Evolutionary conservation across 2,797 vertebrate genomes (phyloP), one percentile per base, ranked within the genome.

Genomic region (Ataeniobius toweri): DNA sequence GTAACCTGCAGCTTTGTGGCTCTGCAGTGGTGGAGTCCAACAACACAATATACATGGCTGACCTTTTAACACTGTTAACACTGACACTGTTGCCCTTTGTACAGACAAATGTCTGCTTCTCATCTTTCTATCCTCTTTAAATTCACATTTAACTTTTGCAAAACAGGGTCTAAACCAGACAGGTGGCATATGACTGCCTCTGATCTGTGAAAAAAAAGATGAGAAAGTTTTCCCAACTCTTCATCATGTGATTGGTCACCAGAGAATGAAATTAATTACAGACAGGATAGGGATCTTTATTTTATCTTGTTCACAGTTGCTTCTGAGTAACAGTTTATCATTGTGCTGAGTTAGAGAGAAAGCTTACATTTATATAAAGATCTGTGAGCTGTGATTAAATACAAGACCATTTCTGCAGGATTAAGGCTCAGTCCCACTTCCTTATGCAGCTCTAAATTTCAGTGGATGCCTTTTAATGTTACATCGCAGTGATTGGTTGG

Each of bases 11-110:
- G 67, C 44, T 69, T 26, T 48, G n/a, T 16, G 67, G 67, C 67
- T 24, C 41, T 26, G 13, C 24, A 69, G 41, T 16, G 44, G 44
- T 26, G 6, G 67, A 48, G 41, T 46, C 67, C 67, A 48, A 26
- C 41, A 69, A 44, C 24, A 26, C 44, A 26, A 26, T 69, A 24
- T 26, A 46, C 67, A 69, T 16, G 2, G 13, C 41, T 69, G 67
- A 69, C 67, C 67, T 69, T 69, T 69, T n/a, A 48, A 69, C 36
- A 36, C 36, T 36, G 36, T 36, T 36, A 36, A 36, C 36, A 36
- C 67, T 69, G 63, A 67, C 63, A 67, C 12, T 24, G 20, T 22
- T 67, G 63, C 63, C 36, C 63, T 67, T 67, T 67, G 36, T 41
- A 24, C 63, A 41, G 63, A 67, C 36, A 67, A 24, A 67, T 67